Percentiles rank a stretch among this genome's conserved stretches.
phyloP scores from a whole-genome alignment of 2,113 vertebrate genomes.

The Lophius piscatorius region DNA sequence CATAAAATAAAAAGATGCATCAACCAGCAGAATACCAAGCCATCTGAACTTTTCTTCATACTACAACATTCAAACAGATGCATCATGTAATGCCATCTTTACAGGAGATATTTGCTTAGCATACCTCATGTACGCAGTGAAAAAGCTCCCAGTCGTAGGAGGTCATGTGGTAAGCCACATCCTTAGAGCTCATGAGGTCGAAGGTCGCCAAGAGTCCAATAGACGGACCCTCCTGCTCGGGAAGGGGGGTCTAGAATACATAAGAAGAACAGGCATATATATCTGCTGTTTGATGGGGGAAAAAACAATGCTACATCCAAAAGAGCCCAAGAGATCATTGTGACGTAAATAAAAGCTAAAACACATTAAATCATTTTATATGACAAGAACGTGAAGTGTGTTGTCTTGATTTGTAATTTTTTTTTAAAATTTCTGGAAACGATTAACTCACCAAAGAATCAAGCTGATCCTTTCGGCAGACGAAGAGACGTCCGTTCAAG shows the following conservation, averaged over 20 bases:
- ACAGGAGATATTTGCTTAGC: not conserved
- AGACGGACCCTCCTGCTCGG: slow-evolving; percentile 94
- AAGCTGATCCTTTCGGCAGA: slow-evolving; percentile 90
- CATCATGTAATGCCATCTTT: not conserved
- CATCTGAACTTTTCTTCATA: not conserved
- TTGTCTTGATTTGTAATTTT: not conserved
- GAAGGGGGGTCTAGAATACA: slow-evolving; percentile 85
- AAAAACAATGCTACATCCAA: not conserved
- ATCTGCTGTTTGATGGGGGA: not conserved
- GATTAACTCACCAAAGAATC: slow-evolving; percentile 90
- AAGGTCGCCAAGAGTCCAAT: slow-evolving; percentile 88
- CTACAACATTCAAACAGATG: not conserved
- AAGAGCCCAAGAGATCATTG: not conserved
- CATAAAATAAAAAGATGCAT: slow-evolving; percentile 1
- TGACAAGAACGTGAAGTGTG: not conserved
- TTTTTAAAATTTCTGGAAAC: not conserved
- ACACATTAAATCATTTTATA: not conserved
- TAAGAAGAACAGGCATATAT: not conserved
- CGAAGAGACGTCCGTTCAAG: slow-evolving; percentile 93
- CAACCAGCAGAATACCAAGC: not conserved
- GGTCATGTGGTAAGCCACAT: slow-evolving; percentile 95
- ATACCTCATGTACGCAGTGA: slow-evolving; percentile 97
- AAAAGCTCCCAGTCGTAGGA: slow-evolving; percentile 98
- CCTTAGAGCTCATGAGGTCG: slow-evolving; percentile 98
- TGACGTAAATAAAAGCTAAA: not conserved